Evolutionary conservation across 2,113 vertebrate species (phyloP).

Genomic region (Cyprinodon variegatus): DNA sequence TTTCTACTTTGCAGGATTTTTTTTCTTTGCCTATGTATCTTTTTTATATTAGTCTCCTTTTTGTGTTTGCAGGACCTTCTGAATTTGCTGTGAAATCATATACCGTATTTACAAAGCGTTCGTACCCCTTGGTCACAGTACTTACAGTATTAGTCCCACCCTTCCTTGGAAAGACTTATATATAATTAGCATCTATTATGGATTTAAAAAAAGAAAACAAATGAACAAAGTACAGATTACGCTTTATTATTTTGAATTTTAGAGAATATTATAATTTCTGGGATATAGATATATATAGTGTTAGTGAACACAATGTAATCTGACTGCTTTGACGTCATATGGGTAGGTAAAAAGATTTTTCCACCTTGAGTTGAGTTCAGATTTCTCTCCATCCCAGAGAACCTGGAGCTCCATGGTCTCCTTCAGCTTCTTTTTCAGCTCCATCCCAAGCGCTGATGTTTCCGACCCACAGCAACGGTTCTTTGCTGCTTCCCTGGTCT

Average conservation of each 20-base stretch:
- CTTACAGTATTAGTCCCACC: too few species aligned
- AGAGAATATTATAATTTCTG: background rate
- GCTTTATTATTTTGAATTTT: background rate
- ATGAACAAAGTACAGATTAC: background rate
- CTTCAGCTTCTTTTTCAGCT: conserved; percentile 78
- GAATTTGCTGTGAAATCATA: too few species aligned
- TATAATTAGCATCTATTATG: background rate
- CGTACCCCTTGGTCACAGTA: too few species aligned
- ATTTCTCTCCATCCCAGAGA: conserved; percentile 82
- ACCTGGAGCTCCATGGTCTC: conserved; percentile 84
- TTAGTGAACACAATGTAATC: background rate
- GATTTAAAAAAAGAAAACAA: background rate
- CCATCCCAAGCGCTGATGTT: conserved; percentile 70
- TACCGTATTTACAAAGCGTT: too few species aligned
- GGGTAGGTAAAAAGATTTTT: background rate
- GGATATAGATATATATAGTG: background rate
- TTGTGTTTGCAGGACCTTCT: too few species aligned
- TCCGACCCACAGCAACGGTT: conserved; percentile 57
- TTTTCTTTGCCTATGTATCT: too few species aligned
- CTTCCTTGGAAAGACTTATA: background rate
- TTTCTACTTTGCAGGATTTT: too few species aligned
- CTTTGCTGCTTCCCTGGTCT: conserved; percentile 66
- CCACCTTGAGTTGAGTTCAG: conserved; percentile 83
- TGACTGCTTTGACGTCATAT: background rate
- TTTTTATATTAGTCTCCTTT: too few species aligned